phyloP scores from a whole-genome alignment of 2,888 invertebrate genomes.

The Eupithecia centaureata region DNA sequence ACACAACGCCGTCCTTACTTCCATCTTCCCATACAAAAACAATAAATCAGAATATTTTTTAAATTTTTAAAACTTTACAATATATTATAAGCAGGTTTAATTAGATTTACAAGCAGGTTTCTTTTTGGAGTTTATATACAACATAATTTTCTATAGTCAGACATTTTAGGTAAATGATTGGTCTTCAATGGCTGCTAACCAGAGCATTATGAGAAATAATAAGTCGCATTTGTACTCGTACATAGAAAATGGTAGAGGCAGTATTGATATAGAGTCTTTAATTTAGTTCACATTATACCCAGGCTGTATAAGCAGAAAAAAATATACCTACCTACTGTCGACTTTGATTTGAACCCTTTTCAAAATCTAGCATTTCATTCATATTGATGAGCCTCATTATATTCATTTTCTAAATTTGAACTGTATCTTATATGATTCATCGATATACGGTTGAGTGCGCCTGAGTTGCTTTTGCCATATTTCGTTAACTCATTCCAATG shows the following conservation, averaged over 20 bases:
- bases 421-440: neutral
- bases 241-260: conserved; percentile 13
- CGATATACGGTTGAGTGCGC: conserved; percentile 5
- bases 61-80: conserved; percentile 79
- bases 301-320: neutral
- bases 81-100: conserved; percentile 68
- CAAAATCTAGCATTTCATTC: neutral
- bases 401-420: conserved; percentile 5
- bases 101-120: conserved; percentile 76
- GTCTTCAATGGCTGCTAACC: conserved; percentile 45
- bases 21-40: conserved; percentile 54
- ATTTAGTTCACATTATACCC: neutral
- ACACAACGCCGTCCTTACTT: conserved; percentile 63
- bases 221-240: conserved; percentile 21
- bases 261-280: neutral
- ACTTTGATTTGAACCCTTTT: neutral
- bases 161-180: conserved; percentile 29
- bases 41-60: conserved; percentile 81
- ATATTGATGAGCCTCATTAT: conserved; percentile 4
- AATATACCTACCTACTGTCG: neutral
- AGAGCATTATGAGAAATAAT: conserved; percentile 49
- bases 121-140: conserved; percentile 73
- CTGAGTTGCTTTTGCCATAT: conserved; percentile 69
- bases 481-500: conserved; percentile 76
- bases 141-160: conserved; percentile 75